Conservation (phyloP, 1,140 invertebrate species). For the Bactericera cockerelli region DNA sequence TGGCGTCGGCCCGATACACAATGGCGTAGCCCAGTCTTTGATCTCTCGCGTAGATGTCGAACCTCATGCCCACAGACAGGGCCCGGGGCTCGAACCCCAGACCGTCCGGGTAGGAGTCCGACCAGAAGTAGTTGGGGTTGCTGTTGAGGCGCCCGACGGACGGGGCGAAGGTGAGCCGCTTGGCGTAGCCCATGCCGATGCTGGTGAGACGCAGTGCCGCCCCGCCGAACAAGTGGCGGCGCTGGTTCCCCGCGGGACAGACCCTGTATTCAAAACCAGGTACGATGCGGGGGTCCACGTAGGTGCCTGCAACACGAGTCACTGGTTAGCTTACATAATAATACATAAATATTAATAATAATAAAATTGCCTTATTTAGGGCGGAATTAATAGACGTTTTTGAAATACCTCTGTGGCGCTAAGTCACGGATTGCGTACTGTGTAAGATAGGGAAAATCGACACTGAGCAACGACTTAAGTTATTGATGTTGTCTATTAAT, state of each 20-base stretch:
- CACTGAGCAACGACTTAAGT: no score
- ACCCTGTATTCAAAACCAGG: conserved; percentile 58
- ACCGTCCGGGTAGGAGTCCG: conserved; percentile 57
- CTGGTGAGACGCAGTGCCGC: conserved; percentile 42
- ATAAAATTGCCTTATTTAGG: no score
- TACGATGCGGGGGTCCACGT: conserved; percentile 51
- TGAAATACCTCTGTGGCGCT: no score
- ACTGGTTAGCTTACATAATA: no score
- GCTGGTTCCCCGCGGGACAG: conserved; percentile 38
- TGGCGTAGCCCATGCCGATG: conserved; percentile 61
- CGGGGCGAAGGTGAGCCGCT: conserved; percentile 53
- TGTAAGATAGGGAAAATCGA: no score
- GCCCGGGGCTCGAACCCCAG: conserved; percentile 50
- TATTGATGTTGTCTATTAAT: no score
- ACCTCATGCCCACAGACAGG: conserved; percentile 45
- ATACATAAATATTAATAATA: no score
- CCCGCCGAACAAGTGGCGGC: conserved; percentile 43
- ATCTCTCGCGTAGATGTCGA: conserved; percentile 39
- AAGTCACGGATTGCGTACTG: no score
- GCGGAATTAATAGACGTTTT: no score
- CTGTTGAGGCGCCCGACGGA: conserved; percentile 39
- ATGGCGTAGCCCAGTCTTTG: conserved; percentile 40
- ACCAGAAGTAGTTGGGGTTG: conserved; percentile 57
- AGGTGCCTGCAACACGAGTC: conserved; percentile 56
- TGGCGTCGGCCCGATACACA: conserved; percentile 44